Base-by-base conservation (phyloP, 2,888 invertebrate species). In the Calliopum simillimum region DNA sequence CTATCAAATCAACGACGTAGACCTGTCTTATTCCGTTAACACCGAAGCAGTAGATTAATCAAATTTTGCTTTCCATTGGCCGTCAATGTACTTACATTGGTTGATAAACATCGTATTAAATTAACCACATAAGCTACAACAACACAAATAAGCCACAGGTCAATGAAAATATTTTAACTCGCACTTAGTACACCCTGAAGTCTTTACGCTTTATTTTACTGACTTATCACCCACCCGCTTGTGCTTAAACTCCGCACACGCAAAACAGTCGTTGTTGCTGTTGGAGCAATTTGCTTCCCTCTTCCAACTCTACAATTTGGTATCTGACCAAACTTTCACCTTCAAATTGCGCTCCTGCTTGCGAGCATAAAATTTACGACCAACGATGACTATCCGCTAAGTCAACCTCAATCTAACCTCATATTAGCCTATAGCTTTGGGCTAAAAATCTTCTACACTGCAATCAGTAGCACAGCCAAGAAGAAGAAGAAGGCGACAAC, bases 321-420 rank as follows among this genome's bases (percentile, higher is more conserved):
- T n/a, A n/a, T 21, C 53, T 55, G 19, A 55, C 53, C 58, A 41
- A 13, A 5, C 8, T 43, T 44, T 16, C 16, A 59, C 59, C 16
- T 43, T n/a, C 33, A 25, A 19, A 16, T 6, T 58, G 44, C 16
- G 44, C 23, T 53, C 49, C 41, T 13, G 19, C 41, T 12, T 13
- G 21, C 43, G 19, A 13, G 44, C 53, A 68, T 55, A 62, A 58
- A 69, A 56, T 69, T 69, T 41, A 64, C 61, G 62, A 68, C 55
- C 43, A 46, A 61, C 44, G 33, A 33, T 33, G 33, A 23, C 68
- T 62, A 55, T 33, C 53, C 46, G 68, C 64, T 49, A 65, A 58
- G 58, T 69, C 59, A 71, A 68, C 59, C 68, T 63, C 49, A 69
- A 73, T 69, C 71, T 69, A 73, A 71, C 67, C 69, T 73, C 71